Percentiles rank a stretch among this genome's conserved stretches.
Conservation (phyloP, 2,113 vertebrate genomes). For the Paratilapia polleni region DNA sequence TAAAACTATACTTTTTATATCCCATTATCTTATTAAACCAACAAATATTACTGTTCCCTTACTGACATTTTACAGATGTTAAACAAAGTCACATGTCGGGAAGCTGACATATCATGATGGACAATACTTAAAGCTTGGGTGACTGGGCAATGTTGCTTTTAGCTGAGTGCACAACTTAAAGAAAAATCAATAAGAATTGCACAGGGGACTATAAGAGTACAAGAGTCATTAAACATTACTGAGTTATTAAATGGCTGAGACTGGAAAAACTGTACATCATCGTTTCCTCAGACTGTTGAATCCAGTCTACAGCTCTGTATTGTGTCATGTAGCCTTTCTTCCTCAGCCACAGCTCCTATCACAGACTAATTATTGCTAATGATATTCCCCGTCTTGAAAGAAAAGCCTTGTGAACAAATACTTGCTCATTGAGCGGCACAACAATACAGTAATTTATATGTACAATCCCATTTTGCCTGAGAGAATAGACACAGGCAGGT, state of each 20-base stretch:
- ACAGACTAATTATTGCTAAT: conserved; percentile 57
- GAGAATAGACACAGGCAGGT: conserved; percentile 16
- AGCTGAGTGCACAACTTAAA: conserved; percentile 24
- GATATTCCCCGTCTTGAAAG: conserved; percentile 38
- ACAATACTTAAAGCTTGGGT: background rate
- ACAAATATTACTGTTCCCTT: background rate
- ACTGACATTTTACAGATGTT: background rate
- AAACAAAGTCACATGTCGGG: background rate
- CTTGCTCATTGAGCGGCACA: conserved; percentile 22
- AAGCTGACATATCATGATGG: background rate
- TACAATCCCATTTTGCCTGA: background rate
- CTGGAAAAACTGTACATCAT: conserved; percentile 24
- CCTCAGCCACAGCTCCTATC: conserved; percentile 31
- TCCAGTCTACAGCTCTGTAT: conserved; percentile 5
- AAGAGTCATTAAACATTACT: conserved; percentile 37
- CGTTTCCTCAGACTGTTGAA: conserved; percentile 11
- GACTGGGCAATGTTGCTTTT: conserved; percentile 1
- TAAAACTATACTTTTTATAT: background rate
- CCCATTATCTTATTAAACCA: background rate
- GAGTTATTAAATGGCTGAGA: conserved; percentile 38
- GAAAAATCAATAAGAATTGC: conserved; percentile 43
- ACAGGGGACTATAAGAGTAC: conserved; percentile 27
- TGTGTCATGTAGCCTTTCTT: conserved; percentile 23
- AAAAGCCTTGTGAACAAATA: conserved; percentile 29
- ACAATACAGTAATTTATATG: conserved; percentile 32